Evolutionary conservation across 2,113 vertebrate genomes (phyloP).

Genomic region (Romanogobio albipinnatus): DNA sequence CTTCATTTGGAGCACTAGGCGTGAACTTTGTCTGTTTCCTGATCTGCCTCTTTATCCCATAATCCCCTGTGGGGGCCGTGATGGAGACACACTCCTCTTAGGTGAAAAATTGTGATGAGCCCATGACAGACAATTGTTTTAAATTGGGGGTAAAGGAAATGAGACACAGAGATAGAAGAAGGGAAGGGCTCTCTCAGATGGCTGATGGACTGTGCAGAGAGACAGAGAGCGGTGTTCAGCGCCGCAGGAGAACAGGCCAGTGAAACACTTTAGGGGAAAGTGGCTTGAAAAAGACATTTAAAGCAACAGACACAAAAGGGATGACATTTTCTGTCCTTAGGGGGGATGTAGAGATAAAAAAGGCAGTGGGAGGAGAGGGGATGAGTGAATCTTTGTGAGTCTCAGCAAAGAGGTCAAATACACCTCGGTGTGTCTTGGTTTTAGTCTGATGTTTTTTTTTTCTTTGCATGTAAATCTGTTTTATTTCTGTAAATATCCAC

Average conservation of each 20-base stretch:
- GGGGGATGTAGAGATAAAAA: slow-evolving; percentile 24
- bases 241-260: slow-evolving; percentile 5
- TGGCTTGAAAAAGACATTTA: slow-evolving; percentile 41
- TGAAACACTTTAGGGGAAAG: slow-evolving; percentile 4
- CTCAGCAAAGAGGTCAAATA: slow-evolving; percentile 8
- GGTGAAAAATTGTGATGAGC: slow-evolving; percentile 25
- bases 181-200: slow-evolving; percentile 10
- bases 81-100: slow-evolving; percentile 32
- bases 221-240: not conserved
- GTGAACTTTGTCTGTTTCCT: slow-evolving; percentile 35
- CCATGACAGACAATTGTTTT: slow-evolving; percentile 37
- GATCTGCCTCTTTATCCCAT: slow-evolving; percentile 42
- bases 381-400: not conserved
- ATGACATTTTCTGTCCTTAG: slow-evolving; percentile 42
- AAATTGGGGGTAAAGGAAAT: slow-evolving; percentile 33
- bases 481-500: not conserved
- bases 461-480: not conserved
- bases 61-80: slow-evolving; percentile 2
- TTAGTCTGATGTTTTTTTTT: not conserved
- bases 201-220: not conserved
- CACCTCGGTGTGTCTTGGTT: not conserved
- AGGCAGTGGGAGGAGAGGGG: not conserved
- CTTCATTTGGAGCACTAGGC: not conserved
- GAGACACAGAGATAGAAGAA: not conserved
- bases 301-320: slow-evolving; percentile 9